Evolutionary conservation across 2,888 invertebrate species (phyloP), one percentile per base, ranked within the genome.

Genomic region (Philaethria dido): DNA sequence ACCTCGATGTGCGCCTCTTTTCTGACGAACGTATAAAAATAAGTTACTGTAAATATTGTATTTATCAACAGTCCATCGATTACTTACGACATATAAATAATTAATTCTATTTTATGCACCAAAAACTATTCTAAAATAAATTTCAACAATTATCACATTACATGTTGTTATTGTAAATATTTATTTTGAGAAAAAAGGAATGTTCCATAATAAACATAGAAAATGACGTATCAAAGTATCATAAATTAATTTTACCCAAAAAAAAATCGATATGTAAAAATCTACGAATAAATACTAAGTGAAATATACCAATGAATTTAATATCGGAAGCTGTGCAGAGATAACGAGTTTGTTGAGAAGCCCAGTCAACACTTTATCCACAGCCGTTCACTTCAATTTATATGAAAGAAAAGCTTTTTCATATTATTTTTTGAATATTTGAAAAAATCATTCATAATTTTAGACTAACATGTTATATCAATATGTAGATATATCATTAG

Each of bases 11-110:
- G 62, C 62, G 48, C 33, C 63, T 61, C 42, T 66, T 60, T 47
- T 69, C 48, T 69, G 60, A 69, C 64, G 69, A 66, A 60, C 59
- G 22, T 18, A 57, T 39, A 22, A 22, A 57, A 57, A 22, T 39
- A 57, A 22, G 14, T n/a, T 57, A 13, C 13, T 14, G 4, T 4
- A 22, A 22, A 22, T 14, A 47, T 13, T 47, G 20, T 20, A 20
- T 22, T 9, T 47, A 14, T 9, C 18, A 45, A 45, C 1, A 47
- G 22, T n/a, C n/a, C n/a, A 22, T 3, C 3, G 13, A 39, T 39
- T 13, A 39, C 2, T 39, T 39, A 11, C 13, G 0, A 39, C 11
- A 39, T n/a, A n/a, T n/a, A n/a, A n/a, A n/a, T n/a, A n/a, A n/a
- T n/a, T n/a, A n/a, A n/a, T n/a, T n/a, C n/a, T n/a, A n/a, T n/a